A percentile compares a stretch with the other conserved stretches of the same genome.
phyloP scores from a whole-genome alignment of 2,888 invertebrate species.

The Oscheius sp. region DNA sequence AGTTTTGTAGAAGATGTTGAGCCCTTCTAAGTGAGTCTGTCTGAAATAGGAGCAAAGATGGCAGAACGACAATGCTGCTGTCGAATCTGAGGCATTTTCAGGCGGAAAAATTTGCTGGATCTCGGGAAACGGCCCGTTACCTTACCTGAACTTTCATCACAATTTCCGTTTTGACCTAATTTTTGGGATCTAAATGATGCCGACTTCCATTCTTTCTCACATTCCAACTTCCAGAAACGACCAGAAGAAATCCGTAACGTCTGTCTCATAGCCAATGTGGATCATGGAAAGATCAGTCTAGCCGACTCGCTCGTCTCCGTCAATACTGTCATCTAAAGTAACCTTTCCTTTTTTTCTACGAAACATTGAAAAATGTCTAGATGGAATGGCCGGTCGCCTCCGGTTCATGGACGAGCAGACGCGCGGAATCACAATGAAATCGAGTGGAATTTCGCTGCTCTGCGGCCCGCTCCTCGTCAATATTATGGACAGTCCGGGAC shows the following conservation, averaged over 20 bases:
- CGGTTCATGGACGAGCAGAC: conserved; percentile 95
- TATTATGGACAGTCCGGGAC: conserved; percentile 92
- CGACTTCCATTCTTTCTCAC: not conserved
- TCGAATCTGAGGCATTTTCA: no score
- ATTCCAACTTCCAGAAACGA: conserved; percentile 51
- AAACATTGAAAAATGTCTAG: conserved; percentile 40
- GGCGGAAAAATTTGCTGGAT: no score
- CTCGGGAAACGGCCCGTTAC: no score
- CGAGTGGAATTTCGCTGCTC: conserved; percentile 89
- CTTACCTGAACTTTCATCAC: not conserved
- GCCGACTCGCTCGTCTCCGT: conserved; percentile 66
- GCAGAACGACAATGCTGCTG: no score
- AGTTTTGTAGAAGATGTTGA: not conserved
- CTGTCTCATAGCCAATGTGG: conserved; percentile 72
- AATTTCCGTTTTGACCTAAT: not conserved
- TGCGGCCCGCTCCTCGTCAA: conserved; percentile 83
- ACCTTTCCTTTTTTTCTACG: conserved; percentile 15
- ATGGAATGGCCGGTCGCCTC: conserved; percentile 76
- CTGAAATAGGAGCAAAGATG: no score
- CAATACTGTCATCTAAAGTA: conserved; percentile 59
- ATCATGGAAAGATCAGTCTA: conserved; percentile 72
- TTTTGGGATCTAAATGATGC: not conserved
- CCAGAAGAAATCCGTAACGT: conserved; percentile 68
- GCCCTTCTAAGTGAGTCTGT: not conserved
- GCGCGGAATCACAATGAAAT: conserved; percentile 98